Base-by-base conservation (phyloP, 2,888 invertebrate genomes). In the Pseudococcus viburni region DNA sequence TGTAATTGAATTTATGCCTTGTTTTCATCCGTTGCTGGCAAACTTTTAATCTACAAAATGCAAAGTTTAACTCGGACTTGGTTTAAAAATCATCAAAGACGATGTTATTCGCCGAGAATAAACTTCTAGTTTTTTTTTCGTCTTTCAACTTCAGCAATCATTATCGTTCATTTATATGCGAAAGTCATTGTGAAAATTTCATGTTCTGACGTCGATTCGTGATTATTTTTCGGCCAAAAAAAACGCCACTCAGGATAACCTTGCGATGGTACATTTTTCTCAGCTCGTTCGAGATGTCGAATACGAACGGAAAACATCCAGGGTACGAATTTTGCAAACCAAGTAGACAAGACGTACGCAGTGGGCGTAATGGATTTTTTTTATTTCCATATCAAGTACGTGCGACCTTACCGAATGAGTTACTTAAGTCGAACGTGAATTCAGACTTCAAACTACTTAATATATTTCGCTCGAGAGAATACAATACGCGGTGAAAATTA, bases 381-480 rank as follows among this genome's bases (percentile, higher is more conserved):
- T 59, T 59, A 59, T 59, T 59, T 59, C 9, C 59, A 59, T 59
- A 59, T 59, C 59, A 59, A 59, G 9, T 59, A 59, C 59, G 59
- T 59, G 59, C n/a, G 59, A 59, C 59, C 59, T 59, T 59, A 59
- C 19, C 4, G n/a, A 59, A 19, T 19, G 59, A 59, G 19, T 59
- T 59, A 59, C 59, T 59, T 59, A 59, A 59, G 59, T 59, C 19
- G 59, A 59, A 59, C 59, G 59, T 59, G 59, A 59, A 59, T 33
- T 33, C 26, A 33, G 3, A 33, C 1, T 59, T 19, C 59, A 59
- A 59, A 19, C 59, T 19, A 3, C 59, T 59, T 59, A 59, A 59
- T 59, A 59, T 59, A 59, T 59, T 59, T 19, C 19, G 59, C 59
- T 59, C 59, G n/a, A 19, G 59, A 59, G 59, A 59, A 59, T 59